Evolutionary conservation across 2,797 vertebrate genomes (phyloP).

Genomic region (Acanthurus leucopareius): DNA sequence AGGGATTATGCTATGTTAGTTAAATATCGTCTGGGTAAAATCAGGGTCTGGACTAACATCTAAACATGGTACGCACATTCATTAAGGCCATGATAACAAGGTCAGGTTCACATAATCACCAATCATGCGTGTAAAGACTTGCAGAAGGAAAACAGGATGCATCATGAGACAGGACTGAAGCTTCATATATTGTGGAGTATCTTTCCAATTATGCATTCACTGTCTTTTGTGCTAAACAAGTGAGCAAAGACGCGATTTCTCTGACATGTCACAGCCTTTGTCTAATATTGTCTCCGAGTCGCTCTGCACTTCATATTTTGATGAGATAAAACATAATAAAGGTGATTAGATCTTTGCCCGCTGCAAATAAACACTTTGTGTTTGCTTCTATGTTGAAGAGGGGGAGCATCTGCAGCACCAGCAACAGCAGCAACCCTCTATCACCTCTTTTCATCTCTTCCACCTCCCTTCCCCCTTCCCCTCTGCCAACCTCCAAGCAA

Average conservation of each 20-base stretch:
- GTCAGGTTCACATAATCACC: conserved; percentile 61
- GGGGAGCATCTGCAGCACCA: conserved; percentile 53
- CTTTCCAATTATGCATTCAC: conserved; percentile 1
- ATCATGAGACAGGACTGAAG: conserved; percentile 21
- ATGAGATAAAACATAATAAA: conserved; percentile 73
- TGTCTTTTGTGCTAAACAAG: conserved; percentile 38
- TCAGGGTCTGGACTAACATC: conserved; percentile 48
- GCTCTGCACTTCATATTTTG: conserved; percentile 57
- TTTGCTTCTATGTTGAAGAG: conserved; percentile 56
- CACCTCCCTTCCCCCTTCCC: conserved; percentile 39
- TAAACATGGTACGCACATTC: conserved; percentile 58
- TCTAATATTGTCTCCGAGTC: conserved; percentile 42
- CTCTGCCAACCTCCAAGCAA: conserved; percentile 71
- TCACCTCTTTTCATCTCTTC: conserved; percentile 75
- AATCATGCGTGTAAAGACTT: conserved; percentile 51
- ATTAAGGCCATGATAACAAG: conserved; percentile 61
- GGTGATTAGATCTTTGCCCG: conserved; percentile 77
- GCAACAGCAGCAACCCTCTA: conserved; percentile 68
- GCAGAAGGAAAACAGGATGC: conserved; percentile 39
- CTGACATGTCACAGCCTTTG: conserved; percentile 46
- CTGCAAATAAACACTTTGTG: conserved; percentile 64
- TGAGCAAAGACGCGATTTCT: conserved; percentile 45
- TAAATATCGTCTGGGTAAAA: conserved; percentile 52
- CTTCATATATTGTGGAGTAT: conserved; percentile 12
- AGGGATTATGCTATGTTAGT: conserved; percentile 49